Conservation (phyloP, 2,797 vertebrate species). For the Syndactyla subalaris region DNA sequence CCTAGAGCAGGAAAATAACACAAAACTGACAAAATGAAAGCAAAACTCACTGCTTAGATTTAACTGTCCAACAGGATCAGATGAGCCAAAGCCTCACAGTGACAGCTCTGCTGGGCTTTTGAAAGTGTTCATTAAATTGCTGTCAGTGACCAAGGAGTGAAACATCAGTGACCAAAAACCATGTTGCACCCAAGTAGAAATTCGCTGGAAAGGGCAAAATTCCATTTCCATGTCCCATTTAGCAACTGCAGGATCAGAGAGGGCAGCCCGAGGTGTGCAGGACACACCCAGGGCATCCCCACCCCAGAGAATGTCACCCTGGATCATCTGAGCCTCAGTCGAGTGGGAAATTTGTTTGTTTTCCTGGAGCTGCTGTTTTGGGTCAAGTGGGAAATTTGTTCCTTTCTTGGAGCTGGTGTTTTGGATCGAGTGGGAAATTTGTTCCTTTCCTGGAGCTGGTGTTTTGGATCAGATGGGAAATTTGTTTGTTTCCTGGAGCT, state of each 20-base stretch:
- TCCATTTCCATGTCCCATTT: not conserved
- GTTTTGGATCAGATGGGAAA: accelerated
- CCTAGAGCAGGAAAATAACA: not conserved
- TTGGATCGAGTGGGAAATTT: not conserved
- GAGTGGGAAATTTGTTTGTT: not conserved
- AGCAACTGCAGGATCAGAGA: accelerated
- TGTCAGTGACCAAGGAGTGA: not conserved
- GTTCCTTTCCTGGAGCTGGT: not conserved
- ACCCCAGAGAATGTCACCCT: accelerated
- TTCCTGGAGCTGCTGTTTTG: not conserved
- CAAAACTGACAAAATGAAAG: not conserved
- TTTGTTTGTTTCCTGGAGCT: not conserved
- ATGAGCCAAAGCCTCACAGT: not conserved
- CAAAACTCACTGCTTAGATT: not conserved
- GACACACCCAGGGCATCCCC: not conserved
- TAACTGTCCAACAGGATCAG: not conserved
- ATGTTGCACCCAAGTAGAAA: not conserved
- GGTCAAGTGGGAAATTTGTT: too few relatives aligned
- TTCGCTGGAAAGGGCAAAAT: not conserved
- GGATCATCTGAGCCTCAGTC: not conserved
- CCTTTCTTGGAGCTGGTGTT: not conserved
- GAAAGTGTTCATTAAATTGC: not conserved
- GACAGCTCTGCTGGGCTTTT: not conserved
- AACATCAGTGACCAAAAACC: not conserved
- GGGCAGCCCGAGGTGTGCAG: not conserved